Percentiles rank a stretch among this genome's conserved stretches.
These are phyloP conservation scores for Tiliacea citrago DNA, from an alignment of 2,888 invertebrate species.

Conservation along the genomic window DNA sequence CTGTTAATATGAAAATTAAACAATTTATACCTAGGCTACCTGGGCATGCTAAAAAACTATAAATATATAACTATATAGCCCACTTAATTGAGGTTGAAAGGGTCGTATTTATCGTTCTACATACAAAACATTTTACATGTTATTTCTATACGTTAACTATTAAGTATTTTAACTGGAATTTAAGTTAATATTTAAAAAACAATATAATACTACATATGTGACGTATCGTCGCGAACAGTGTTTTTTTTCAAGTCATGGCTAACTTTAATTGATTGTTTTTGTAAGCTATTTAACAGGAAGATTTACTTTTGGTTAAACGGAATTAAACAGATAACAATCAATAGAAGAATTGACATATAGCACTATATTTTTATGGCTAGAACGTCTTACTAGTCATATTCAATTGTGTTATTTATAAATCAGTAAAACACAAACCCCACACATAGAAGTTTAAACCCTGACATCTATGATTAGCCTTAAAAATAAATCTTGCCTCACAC, in stretches of 20 bases:
- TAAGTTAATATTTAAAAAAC: no score
- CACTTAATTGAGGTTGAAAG: no score
- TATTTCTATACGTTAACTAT: no score
- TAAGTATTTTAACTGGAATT: no score
- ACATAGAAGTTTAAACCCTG: background rate
- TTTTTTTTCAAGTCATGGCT: background rate
- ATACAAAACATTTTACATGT: no score
- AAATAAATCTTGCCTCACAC: background rate
- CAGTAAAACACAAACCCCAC: background rate
- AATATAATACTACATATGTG: no score
- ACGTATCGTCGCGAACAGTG: no score
- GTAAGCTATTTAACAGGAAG: background rate
- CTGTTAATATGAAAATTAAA: no score
- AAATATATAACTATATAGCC: no score
- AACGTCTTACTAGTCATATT: background rate
- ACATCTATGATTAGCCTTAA: background rate
- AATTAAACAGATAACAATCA: background rate
- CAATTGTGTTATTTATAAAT: background rate
- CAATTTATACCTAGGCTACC: no score
- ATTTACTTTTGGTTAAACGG: background rate
- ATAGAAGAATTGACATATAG: background rate
- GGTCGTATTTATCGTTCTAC: no score
- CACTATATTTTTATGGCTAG: background rate
- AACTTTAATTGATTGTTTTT: background rate
- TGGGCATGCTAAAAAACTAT: no score